phyloP scores from a whole-genome alignment of 2,888 invertebrate species.

The Hipparchia sbordonii region DNA sequence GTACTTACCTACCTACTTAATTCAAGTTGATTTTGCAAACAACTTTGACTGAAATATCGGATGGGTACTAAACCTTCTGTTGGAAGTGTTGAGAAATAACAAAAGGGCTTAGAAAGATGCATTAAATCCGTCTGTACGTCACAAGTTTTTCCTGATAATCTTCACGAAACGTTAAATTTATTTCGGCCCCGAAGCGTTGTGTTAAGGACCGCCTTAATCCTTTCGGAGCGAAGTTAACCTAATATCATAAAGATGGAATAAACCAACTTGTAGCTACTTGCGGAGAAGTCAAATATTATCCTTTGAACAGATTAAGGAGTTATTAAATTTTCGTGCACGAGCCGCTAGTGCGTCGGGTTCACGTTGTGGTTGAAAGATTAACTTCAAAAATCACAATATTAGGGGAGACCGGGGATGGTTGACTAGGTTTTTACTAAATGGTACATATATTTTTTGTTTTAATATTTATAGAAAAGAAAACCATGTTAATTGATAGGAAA shows the following conservation, averaged over 20 bases:
- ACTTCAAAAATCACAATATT: not conserved
- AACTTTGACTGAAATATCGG: slow-evolving; percentile 14
- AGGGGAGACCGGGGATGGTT: too few species aligned
- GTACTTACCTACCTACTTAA: not conserved
- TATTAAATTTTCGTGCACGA: slow-evolving; percentile 66
- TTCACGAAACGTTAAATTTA: slow-evolving; percentile 78
- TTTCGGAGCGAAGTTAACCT: slow-evolving; percentile 78
- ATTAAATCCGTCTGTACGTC: slow-evolving; percentile 54
- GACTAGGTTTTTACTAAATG: too few species aligned
- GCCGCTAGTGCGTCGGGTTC: slow-evolving; percentile 17
- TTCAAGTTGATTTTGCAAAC: not conserved
- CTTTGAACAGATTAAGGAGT: slow-evolving; percentile 72
- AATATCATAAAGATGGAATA: slow-evolving; percentile 80
- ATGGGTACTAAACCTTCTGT: slow-evolving; percentile 36
- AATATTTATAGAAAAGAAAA: too few species aligned
- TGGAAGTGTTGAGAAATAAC: slow-evolving; percentile 55
- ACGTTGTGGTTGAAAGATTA: slow-evolving; percentile 5
- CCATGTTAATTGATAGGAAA: too few species aligned
- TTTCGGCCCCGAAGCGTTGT: slow-evolving; percentile 77
- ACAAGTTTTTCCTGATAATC: slow-evolving; percentile 81
- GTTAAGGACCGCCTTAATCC: slow-evolving; percentile 80
- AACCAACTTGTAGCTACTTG: slow-evolving; percentile 69
- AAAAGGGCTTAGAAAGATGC: slow-evolving; percentile 43
- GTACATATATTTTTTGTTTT: too few species aligned
- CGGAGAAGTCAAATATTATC: slow-evolving; percentile 79